Conservation (phyloP, 2,797 vertebrate species). For the Columba guinea region DNA sequence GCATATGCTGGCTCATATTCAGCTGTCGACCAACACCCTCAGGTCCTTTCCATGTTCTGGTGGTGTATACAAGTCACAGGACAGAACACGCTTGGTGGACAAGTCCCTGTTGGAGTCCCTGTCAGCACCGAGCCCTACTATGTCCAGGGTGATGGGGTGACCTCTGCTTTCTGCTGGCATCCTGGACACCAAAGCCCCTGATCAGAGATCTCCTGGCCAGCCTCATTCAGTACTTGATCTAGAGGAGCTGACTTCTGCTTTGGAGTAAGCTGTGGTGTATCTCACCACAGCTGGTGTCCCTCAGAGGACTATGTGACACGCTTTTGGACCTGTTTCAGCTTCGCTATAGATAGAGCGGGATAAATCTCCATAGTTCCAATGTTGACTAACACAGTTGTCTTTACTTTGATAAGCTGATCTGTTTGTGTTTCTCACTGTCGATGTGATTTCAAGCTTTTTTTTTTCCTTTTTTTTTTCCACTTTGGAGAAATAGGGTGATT, state of each 20-base stretch:
- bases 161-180: background rate
- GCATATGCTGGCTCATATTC: too few species aligned
- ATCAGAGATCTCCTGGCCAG: background rate
- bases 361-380: background rate
- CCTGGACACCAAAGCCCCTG: background rate
- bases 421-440: background rate
- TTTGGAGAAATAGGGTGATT: background rate
- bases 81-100: accelerated
- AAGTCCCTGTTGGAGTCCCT: background rate
- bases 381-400: background rate
- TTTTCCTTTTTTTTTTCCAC: background rate
- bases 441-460: background rate
- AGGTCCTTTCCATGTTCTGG: too few species aligned
- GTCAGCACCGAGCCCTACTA: accelerated
- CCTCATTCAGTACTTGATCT: background rate
- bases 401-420: background rate
- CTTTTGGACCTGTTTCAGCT: background rate
- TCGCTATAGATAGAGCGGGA: background rate
- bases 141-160: accelerated
- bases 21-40: too few species aligned
- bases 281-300: background rate
- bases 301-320: accelerated
- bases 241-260: background rate
- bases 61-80: background rate
- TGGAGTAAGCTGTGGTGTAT: background rate